Evolutionary conservation across 2,888 invertebrate species (phyloP), one percentile per base, ranked within the genome.

Genomic region (Bimastos eiseni): DNA sequence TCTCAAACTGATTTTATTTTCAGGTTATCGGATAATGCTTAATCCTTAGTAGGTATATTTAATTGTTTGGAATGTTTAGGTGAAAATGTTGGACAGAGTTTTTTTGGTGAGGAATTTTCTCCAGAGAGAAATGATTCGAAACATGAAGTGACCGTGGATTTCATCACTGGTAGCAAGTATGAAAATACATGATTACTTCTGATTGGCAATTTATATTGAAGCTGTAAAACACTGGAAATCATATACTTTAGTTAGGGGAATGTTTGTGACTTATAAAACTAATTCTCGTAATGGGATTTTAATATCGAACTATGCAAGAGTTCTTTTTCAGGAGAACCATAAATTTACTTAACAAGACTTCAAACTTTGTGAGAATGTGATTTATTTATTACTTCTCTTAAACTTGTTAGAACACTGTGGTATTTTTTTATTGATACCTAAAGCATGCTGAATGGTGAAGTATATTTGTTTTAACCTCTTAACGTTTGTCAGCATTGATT

Each of bases 101-200:
- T 70, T 70, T 70, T 70, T 70, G 70, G 70, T 70, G 70, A 70
- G n/a, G 70, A 70, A 70, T 70, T n/a, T 70, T 70, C 70, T 70
- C n/a, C 11, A 30, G 1, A 70, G 70, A 70, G 70, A 70, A 70
- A 70, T 70, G n/a, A 70, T n/a, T n/a, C 70, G 8, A n/a, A 70
- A 6, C 70, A 8, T n/a, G 8, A 30, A 70, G 30, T n/a, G 70
- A 70, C 70, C 8, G 30, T 70, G 70, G 11, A 70, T n/a, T 70
- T 70, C 30, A n/a, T 70, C 30, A n/a, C n/a, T n/a, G 70, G 30
- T n/a, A 70, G 70, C 70, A 70, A 70, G 70, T 70, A 70, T 70
- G 70, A n/a, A 70, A 70, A 70, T n/a, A 8, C 11, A 70, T 8
- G 30, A 70, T 70, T 17, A 70, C n/a, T 70, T 70, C 70, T 70